Evolutionary conservation across 2,113 vertebrate genomes (phyloP).

Genomic region (Nothoprocta pentlandii): DNA sequence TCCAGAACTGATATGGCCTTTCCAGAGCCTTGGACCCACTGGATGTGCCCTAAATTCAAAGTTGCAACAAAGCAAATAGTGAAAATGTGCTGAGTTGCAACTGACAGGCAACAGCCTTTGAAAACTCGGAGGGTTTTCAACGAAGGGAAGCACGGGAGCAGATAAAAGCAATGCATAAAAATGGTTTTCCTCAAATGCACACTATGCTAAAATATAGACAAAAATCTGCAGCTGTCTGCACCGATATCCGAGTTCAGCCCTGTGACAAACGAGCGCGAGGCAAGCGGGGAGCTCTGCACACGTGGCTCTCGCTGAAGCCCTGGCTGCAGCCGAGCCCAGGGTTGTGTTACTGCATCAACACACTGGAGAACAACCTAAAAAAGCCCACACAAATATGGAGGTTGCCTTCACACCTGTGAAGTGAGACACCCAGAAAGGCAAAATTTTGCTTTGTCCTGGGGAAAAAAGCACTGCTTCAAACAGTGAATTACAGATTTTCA

Average conservation of each 20-base stretch:
- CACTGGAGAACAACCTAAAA: not conserved
- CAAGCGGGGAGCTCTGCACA: fast-evolving
- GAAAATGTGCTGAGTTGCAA: not conserved
- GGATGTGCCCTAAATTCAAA: not conserved
- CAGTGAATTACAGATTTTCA: not conserved
- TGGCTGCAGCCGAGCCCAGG: not conserved
- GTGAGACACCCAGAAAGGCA: not conserved
- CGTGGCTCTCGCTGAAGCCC: fast-evolving
- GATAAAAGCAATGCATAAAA: not conserved
- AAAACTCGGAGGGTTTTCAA: not conserved
- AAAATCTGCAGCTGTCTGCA: not conserved
- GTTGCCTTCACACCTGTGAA: not conserved
- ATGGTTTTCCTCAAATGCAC: fast-evolving
- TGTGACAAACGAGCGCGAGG: not conserved
- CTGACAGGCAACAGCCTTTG: not conserved
- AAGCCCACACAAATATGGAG: not conserved
- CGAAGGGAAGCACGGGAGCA: not conserved
- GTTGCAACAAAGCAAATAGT: not conserved
- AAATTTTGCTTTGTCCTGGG: not conserved
- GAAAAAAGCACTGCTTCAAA: not conserved
- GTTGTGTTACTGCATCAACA: not conserved
- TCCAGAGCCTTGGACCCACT: not conserved
- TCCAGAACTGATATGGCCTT: not conserved
- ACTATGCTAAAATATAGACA: no score
- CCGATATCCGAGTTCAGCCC: not conserved